These are phyloP conservation scores for Ophioninae sp. DNA, from an alignment of 2,888 invertebrate genomes.

Conservation along the genomic window DNA sequence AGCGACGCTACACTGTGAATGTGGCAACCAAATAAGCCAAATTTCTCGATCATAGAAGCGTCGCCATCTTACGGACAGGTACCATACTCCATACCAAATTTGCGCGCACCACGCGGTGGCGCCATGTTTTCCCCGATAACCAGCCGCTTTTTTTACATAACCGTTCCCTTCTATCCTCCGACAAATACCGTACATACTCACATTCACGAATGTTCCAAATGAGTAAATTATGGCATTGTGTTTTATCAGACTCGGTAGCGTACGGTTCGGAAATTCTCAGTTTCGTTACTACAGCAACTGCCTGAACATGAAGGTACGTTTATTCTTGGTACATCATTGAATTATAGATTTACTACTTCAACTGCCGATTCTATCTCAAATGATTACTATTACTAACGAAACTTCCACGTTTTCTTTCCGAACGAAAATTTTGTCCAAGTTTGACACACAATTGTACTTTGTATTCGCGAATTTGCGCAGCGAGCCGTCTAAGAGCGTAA, in stretches of 20 bases:
- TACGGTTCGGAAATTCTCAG: conserved; percentile 73
- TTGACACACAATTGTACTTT: conserved; percentile 5
- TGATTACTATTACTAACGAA: neutral
- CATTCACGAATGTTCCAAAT: conserved; percentile 64
- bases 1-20: too few species aligned
- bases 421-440: neutral
- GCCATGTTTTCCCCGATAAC: neutral
- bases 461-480: conserved; percentile 21
- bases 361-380: neutral
- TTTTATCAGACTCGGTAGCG: conserved; percentile 74
- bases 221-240: conserved; percentile 78
- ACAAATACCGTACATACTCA: neutral
- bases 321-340: conserved; percentile 23
- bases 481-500: too few species aligned
- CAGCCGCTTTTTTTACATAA: neutral
- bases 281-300: conserved; percentile 74
- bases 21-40: too few species aligned
- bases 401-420: neutral
- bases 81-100: neutral
- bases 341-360: conserved; percentile 25
- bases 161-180: conserved; percentile 9
- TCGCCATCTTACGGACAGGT: neutral
- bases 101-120: conserved; percentile 31
- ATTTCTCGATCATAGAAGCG: neutral
- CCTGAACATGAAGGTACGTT: conserved; percentile 77